Percentiles rank a stretch among this genome's conserved stretches.
phyloP scores from a whole-genome alignment of 1,140 invertebrate genomes.

The Camponotus floridanus region DNA sequence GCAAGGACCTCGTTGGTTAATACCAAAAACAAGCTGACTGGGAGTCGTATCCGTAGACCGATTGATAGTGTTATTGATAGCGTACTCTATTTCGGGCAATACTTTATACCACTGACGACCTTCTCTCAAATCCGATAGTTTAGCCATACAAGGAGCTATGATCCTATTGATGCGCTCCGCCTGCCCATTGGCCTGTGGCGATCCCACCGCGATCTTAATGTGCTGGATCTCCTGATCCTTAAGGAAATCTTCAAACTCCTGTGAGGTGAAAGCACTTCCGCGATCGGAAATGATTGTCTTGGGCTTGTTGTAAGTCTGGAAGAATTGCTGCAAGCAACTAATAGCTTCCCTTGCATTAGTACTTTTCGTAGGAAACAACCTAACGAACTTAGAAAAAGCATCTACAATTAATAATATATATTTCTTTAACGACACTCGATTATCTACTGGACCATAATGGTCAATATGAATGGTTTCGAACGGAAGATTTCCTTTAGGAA shows the following conservation, averaged over 20 bases:
- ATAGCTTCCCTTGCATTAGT: background rate
- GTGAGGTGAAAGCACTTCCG: background rate
- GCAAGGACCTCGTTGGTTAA: background rate
- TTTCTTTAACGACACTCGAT: background rate
- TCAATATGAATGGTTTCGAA: background rate
- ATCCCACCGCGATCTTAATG: background rate
- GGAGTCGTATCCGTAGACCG: background rate
- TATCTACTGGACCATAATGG: background rate
- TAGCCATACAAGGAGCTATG: background rate
- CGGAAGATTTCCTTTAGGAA: background rate
- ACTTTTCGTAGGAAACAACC: background rate
- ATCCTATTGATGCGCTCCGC: background rate
- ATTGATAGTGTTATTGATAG: background rate
- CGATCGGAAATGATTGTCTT: background rate
- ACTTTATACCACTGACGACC: background rate
- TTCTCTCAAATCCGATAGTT: background rate
- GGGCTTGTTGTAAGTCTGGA: background rate
- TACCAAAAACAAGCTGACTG: background rate
- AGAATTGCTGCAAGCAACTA: background rate
- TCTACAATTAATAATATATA: background rate
- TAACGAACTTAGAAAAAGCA: background rate
- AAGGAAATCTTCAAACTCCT: background rate
- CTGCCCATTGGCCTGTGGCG: background rate
- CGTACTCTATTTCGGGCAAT: background rate
- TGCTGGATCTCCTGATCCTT: background rate